phyloP scores from a whole-genome alignment of 2,797 vertebrate genomes.

The Paratrypauchen microcephalus region DNA sequence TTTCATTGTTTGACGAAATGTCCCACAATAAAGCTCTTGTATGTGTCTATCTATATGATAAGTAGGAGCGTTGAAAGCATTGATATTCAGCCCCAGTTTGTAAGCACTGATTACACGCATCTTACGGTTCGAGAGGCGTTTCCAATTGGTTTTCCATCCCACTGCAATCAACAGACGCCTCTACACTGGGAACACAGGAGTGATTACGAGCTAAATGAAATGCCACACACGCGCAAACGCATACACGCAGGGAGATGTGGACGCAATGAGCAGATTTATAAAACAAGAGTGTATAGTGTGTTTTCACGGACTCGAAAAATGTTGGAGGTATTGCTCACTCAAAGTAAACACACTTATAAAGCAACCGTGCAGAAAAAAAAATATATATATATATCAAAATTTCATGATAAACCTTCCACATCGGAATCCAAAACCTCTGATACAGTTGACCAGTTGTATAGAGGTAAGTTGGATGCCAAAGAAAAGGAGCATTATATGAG shows the following conservation, averaged over 20 bases:
- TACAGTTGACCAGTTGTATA: no score
- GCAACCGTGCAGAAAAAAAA: no score
- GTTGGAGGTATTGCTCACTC: no score
- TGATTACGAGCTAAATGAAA: slow-evolving; percentile 8
- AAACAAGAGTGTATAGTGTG: no score
- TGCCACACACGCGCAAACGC: not conserved
- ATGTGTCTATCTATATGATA: slow-evolving; percentile 71
- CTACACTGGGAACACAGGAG: slow-evolving; percentile 3
- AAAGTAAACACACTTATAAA: no score
- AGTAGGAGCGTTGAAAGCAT: slow-evolving; percentile 54
- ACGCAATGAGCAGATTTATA: no score
- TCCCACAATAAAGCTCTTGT: slow-evolving; percentile 22
- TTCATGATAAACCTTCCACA: no score
- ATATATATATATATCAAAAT: no score
- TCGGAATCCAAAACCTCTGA: no score
- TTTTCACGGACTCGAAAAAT: no score
- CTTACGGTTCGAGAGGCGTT: slow-evolving; percentile 52
- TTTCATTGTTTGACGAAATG: slow-evolving; percentile 42
- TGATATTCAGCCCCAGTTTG: slow-evolving; percentile 56
- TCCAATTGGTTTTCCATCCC: slow-evolving; percentile 64
- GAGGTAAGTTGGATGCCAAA: no score
- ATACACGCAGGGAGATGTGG: not conserved
- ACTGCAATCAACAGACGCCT: slow-evolving; percentile 55
- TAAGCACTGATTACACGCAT: slow-evolving; percentile 61
- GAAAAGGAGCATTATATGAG: no score